A percentile compares a stretch with the other conserved stretches of the same genome.
Conservation (phyloP, 2,888 invertebrate species). For the Aricia artaxerxes region DNA sequence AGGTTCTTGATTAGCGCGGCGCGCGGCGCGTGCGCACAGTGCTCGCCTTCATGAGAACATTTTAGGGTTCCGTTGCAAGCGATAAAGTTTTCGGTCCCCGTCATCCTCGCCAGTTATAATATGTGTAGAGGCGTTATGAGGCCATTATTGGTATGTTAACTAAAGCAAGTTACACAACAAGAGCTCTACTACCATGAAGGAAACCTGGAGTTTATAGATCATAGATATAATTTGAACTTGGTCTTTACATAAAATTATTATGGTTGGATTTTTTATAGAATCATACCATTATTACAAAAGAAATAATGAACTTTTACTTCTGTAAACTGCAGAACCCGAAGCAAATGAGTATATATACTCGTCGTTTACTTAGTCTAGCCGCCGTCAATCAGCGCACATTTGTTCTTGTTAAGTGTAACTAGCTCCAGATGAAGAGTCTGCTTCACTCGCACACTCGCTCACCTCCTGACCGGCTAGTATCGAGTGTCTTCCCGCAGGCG, state of each 20-base stretch:
- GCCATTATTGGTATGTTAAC: too few species aligned
- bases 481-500: neutral
- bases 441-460: neutral
- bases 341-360: neutral
- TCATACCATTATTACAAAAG: too few species aligned
- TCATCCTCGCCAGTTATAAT: neutral
- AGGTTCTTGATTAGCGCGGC: neutral
- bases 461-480: neutral
- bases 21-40: constrained; percentile 1
- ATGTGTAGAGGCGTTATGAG: too few species aligned
- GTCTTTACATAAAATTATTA: too few species aligned
- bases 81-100: neutral
- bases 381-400: constrained; percentile 1
- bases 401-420: neutral
- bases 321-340: neutral
- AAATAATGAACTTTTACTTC: too few species aligned
- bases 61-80: neutral
- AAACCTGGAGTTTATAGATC: too few species aligned
- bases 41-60: neutral
- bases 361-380: neutral
- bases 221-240: too few species aligned
- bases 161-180: too few species aligned
- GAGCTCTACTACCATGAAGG: too few species aligned
- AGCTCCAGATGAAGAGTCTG: neutral
- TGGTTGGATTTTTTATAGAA: too few species aligned